phyloP scores from a whole-genome alignment of 2,113 vertebrate genomes.

The Apeltes quadracus region DNA sequence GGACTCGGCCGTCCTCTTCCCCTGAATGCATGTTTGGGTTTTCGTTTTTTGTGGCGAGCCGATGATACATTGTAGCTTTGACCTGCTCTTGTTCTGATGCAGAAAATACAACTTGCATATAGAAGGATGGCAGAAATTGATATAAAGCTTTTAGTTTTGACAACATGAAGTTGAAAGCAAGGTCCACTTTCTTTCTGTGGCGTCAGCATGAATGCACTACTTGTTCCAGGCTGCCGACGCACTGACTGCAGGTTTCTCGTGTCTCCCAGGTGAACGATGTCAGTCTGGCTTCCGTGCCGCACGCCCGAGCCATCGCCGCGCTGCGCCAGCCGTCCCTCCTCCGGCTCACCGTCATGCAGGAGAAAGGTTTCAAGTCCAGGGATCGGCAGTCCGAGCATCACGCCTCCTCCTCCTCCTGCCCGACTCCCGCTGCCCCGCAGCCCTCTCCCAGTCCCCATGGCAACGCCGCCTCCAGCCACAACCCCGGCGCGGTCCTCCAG shows the following conservation, averaged over 20 bases:
- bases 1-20: constrained; percentile 27
- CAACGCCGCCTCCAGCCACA: constrained; percentile 55
- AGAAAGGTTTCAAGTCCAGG: constrained; percentile 88
- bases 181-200: too few relatives aligned
- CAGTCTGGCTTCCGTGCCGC: constrained; percentile 87
- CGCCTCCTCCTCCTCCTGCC: constrained; percentile 62
- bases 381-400: constrained; percentile 65
- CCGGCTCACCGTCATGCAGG: constrained; percentile 88
- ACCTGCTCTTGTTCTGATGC: background rate
- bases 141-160: background rate
- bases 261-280: constrained; percentile 87
- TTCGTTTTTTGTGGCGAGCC: too few relatives aligned
- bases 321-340: constrained; percentile 83
- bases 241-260: background rate
- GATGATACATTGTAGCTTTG: too few relatives aligned
- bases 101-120: background rate
- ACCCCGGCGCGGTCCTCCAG: constrained; percentile 82
- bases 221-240: too few relatives aligned
- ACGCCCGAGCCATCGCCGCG: constrained; percentile 84
- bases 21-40: constrained; percentile 39
- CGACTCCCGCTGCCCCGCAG: constrained; percentile 28
- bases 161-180: background rate
- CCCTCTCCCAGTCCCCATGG: constrained; percentile 59
- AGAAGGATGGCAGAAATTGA: background rate
- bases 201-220: too few relatives aligned